Percentiles rank a stretch among this genome's conserved stretches.
These are phyloP conservation scores for Micrasema minimum DNA, from an alignment of 1,140 invertebrate genomes.

Conservation along the genomic window DNA sequence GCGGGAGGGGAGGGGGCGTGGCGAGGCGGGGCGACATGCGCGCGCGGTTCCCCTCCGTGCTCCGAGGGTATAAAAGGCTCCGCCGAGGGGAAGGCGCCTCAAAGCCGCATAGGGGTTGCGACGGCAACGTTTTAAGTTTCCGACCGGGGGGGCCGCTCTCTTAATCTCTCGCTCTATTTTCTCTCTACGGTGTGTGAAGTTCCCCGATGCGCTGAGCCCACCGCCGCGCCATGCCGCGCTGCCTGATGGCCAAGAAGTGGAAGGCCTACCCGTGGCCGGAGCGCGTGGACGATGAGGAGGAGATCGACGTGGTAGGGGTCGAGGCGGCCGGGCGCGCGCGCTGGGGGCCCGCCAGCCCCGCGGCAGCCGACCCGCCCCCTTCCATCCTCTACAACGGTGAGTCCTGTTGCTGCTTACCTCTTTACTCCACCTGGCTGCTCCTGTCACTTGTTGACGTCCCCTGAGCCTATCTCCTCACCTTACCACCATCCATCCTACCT, in stretches of 20 bases:
- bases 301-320: constrained; percentile 82
- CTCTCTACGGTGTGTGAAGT: constrained; percentile 51
- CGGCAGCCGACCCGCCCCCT: constrained; percentile 65
- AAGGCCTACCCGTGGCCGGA: constrained; percentile 85
- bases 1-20: constrained; percentile 37
- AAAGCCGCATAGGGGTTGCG: constrained; percentile 68
- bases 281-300: constrained; percentile 80
- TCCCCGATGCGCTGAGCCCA: constrained; percentile 62
- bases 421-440: constrained; percentile 37
- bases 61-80: constrained; percentile 59
- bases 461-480: constrained; percentile 38
- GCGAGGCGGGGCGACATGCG: constrained; percentile 43
- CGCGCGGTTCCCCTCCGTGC: constrained; percentile 51
- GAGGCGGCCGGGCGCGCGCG: constrained; percentile 65
- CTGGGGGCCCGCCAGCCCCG: constrained; percentile 61
- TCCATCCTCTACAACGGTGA: constrained; percentile 66
- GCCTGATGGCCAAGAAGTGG: constrained; percentile 92
- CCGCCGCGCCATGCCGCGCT: constrained; percentile 79
- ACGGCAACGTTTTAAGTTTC: constrained; percentile 58
- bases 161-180: constrained; percentile 60
- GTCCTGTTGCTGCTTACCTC: constrained; percentile 26
- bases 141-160: constrained; percentile 59
- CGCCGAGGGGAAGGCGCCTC: constrained; percentile 58
- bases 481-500: background rate
- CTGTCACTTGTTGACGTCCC: constrained; percentile 33